Evolutionary conservation across 2,113 vertebrate species (phyloP).

Genomic region (Periophthalmodon schlosseri): DNA sequence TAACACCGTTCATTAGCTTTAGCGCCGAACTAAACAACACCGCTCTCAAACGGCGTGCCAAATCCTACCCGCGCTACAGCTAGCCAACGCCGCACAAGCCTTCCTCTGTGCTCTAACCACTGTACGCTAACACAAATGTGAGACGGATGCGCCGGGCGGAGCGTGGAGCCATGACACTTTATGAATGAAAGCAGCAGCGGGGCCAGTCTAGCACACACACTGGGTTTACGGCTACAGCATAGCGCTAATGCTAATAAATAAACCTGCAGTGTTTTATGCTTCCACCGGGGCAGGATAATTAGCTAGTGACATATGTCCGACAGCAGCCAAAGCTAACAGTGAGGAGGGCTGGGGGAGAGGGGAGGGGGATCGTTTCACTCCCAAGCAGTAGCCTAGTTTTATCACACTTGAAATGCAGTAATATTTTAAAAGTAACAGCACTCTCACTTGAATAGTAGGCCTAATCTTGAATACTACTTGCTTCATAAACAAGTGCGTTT

Average conservation of each 20-base stretch:
- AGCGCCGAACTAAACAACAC: constrained; percentile 69
- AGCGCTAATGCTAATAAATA: constrained; percentile 72
- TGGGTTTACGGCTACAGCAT: constrained; percentile 59
- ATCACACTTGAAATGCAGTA: too few relatives aligned
- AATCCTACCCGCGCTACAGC: constrained; percentile 48
- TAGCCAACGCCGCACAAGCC: constrained; percentile 49
- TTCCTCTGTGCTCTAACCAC: constrained; percentile 59
- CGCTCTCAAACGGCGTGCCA: constrained; percentile 53
- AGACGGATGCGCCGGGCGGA: constrained; percentile 44
- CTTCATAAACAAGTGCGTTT: too few relatives aligned
- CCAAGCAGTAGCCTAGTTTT: too few relatives aligned
- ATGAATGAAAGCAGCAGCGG: constrained; percentile 50
- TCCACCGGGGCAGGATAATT: constrained; percentile 77
- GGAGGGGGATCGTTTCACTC: constrained; percentile 13
- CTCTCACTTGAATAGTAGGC: too few relatives aligned
- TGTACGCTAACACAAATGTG: constrained; percentile 74
- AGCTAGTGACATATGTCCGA: constrained; percentile 74
- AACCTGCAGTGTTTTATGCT: constrained; percentile 70
- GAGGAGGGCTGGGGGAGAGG: constrained; percentile 21
- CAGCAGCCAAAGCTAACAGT: constrained; percentile 76
- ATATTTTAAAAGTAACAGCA: too few relatives aligned
- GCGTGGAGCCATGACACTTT: not conserved
- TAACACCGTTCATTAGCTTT: constrained; percentile 66
- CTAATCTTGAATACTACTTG: too few relatives aligned
- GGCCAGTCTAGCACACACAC: constrained; percentile 45